These are phyloP conservation scores for Patiria pectinifera DNA, from an alignment of 53 echinoderm and acorn worm genomes.

Conservation along the genomic window DNA sequence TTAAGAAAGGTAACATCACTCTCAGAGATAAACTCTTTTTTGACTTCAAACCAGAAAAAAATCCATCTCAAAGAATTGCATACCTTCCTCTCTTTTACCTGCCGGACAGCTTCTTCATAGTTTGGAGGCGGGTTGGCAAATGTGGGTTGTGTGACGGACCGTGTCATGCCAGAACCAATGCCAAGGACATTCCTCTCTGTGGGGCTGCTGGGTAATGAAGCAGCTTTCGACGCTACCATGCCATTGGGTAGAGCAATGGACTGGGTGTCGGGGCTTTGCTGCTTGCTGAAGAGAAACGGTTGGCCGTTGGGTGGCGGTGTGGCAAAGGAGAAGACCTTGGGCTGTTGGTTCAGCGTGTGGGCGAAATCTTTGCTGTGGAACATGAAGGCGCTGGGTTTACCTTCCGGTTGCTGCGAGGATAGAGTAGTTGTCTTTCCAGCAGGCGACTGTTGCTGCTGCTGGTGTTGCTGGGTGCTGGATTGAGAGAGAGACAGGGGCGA, in stretches of 20 bases:
- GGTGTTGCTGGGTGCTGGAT: conserved; percentile 70
- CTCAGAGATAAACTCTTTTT: neutral
- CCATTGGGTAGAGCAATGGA: conserved; percentile 68
- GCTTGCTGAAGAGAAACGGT: conserved; percentile 86
- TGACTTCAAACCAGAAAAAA: neutral
- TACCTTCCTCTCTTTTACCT: conserved; percentile 89
- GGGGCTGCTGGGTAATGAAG: conserved; percentile 91
- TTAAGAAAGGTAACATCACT: neutral
- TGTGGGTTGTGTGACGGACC: conserved; percentile 77
- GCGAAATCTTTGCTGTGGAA: conserved; percentile 87
- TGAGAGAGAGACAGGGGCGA: conserved; percentile 68
- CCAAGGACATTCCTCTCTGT: conserved; percentile 72
- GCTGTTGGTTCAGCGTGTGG: conserved; percentile 81
- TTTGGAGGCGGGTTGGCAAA: conserved; percentile 93
- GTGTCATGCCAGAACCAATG: conserved; percentile 60
- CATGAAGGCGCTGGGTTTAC: conserved; percentile 63
- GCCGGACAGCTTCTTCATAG: conserved; percentile 95
- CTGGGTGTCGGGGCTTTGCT: conserved; percentile 55
- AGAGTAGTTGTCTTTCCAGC: conserved; percentile 2
- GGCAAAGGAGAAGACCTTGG: conserved; percentile 86
- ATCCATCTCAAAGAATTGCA: conserved; percentile 1
- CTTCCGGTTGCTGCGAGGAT: conserved; percentile 48
- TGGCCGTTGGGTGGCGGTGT: conserved; percentile 82
- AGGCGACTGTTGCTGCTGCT: conserved; percentile 61
- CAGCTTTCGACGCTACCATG: conserved; percentile 75